Percentiles rank a stretch among this genome's conserved stretches.
These are phyloP conservation scores for Drosophila ercepeae DNA, from an alignment of 1,140 invertebrate species.

Conservation along the genomic window DNA sequence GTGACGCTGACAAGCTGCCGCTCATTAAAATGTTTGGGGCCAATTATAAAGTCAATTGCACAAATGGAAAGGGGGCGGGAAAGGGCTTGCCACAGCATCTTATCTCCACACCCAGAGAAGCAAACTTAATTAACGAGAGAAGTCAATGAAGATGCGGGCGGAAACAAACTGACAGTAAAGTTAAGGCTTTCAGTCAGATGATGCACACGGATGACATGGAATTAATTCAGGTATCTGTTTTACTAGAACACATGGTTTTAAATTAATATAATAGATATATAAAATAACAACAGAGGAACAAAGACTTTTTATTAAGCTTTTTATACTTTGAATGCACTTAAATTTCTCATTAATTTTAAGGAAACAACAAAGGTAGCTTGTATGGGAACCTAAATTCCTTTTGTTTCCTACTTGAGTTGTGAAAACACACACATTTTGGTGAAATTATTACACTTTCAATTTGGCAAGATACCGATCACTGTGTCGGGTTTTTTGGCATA, in stretches of 20 bases:
- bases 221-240: too few relatives aligned
- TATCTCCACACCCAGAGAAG: slow-evolving; percentile 33
- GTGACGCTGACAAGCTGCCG: slow-evolving; percentile 60
- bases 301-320: background rate
- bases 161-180: slow-evolving; percentile 3
- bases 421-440: background rate
- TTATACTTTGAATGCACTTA: background rate
- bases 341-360: background rate
- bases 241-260: too few relatives aligned
- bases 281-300: background rate
- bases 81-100: slow-evolving; percentile 24
- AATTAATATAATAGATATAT: background rate
- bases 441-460: background rate
- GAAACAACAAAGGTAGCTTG: background rate
- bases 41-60: slow-evolving; percentile 64
- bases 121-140: slow-evolving; percentile 60
- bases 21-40: slow-evolving; percentile 77
- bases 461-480: slow-evolving; percentile 13
- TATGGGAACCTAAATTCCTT: background rate
- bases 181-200: slow-evolving; percentile 4
- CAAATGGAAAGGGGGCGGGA: slow-evolving; percentile 10
- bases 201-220: background rate
- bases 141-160: slow-evolving; percentile 10
- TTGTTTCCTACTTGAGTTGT: background rate
- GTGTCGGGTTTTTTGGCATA: background rate